Base-by-base conservation (phyloP, 2,113 vertebrate species). In the Guaruba guarouba region DNA sequence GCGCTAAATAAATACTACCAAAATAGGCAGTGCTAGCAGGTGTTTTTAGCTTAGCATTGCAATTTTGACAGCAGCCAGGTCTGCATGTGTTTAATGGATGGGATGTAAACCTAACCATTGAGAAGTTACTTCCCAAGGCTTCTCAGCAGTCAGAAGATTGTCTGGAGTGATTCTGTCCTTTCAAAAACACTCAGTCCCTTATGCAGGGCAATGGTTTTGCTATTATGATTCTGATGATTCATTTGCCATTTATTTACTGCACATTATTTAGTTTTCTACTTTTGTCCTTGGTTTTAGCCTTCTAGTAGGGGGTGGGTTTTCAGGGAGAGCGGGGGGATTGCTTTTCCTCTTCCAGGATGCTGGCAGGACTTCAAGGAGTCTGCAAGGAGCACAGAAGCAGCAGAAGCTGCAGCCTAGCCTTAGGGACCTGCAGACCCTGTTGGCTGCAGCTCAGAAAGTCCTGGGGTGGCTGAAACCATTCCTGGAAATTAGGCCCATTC, bases 261-360 rank as follows among this genome's bases (percentile, higher is more conserved):
- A 70, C 7, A 11, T 7, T 49, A 13, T 66, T 83, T 33, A 52
- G 20, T 31, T 15, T 62, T 80, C 66, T 67, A 13, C 31, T 75
- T 85, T 17, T 49, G 9, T 35, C 62, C 7, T 0, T 61, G 39
- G 5, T 35, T 62, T 62, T 59, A 33, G 7, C 75, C 20, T 66
- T 52, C 43, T 37, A 6, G 3, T 9, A 8, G 2, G 8, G 7
- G 6, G 3, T 55, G 43, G 19, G 9, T 55, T 86, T 88, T 82
- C 41, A 35, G 66, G 44, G n/a, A 4, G 14, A 39, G 22, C 1
- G 4, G 9, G 6, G 2, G 5, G 7, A 17, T 27, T 35, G 25
- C 7, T 51, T 5, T 29, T 61, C 54, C 48, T 59, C 22, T 35
- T 43, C 35, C 35, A 35, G 54, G 13, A 8, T 43, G 22, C 59